Base-by-base conservation (phyloP, 2,888 invertebrate species). In the Petrophora chlorosata region DNA sequence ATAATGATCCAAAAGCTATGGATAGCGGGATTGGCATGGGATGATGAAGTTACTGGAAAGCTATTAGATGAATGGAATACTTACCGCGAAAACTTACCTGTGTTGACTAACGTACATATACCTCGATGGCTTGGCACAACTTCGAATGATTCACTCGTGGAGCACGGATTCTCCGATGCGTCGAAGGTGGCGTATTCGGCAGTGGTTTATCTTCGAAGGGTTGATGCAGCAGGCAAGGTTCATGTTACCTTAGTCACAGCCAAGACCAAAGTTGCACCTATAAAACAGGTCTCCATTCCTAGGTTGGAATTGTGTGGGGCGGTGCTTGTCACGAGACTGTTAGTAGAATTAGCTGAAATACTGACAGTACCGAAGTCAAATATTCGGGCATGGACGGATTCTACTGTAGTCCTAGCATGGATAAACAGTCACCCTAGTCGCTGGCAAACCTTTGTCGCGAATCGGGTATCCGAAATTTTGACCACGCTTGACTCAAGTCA, bases 81-180 rank as follows among this genome's bases (percentile, higher is more conserved):
- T 12, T 39, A 45, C 26, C 13, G 39, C 2, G 10, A 41, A 13
- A 33, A 26, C 1, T 33, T 55, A 7, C 0, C n/a, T 2, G 8
- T 28, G 4, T 9, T 54, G 7, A 16, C 29, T 0, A 1, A 15
- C 3, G 16, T 59, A 13, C 15, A 16, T 4, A 19, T 61, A 17
- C 42, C 49, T 17, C 35, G 59, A 5, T 61, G 56, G 54, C 9
- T 53, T 8, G 15, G 3, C 3, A 17, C 17, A 17, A 17, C 3
- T 5, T 4, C 17, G 5, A 8, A 33, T 17, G 32, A 47, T 32
- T 10, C 12, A 4, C 19, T 46, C 0, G 36, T 55, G 4, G 39
- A 57, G 5, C 12, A 65, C 15, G 63, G 60, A 1, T 65, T 62
- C 40, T 28, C 36, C 0, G 64, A 63, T 39, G 61, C 65, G 4